Evolutionary conservation across 1,140 invertebrate genomes (phyloP).

Genomic region (Gonioctena quinquepunctata): DNA sequence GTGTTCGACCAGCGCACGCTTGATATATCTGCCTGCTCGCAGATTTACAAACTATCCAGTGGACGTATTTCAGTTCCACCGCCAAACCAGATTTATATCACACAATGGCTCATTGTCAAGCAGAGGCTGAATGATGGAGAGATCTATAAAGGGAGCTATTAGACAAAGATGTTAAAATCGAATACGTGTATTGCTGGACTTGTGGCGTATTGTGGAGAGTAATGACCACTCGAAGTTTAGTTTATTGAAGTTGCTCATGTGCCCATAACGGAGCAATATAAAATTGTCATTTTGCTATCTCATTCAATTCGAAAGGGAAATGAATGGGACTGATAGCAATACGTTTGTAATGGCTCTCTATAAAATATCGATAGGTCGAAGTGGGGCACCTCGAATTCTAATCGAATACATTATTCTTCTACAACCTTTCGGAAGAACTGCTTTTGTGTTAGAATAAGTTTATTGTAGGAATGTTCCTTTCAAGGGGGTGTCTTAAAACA

Average conservation of each 20-base stretch:
- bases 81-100: constrained; percentile 10
- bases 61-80: constrained; percentile 6
- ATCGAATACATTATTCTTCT: no score
- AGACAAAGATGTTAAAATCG: constrained; percentile 18
- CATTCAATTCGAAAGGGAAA: not conserved
- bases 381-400: not conserved
- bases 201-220: constrained; percentile 4
- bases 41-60: constrained; percentile 12
- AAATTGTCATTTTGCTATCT: not conserved
- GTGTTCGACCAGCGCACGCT: constrained; percentile 1
- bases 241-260: not conserved
- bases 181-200: not conserved
- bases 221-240: not conserved
- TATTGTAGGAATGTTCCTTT: no score
- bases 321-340: not conserved
- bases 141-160: constrained; percentile 8
- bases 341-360: not conserved
- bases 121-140: not conserved
- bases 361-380: not conserved
- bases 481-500: no score
- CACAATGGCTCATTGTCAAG: constrained; percentile 15
- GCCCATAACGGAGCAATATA: not conserved
- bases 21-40: constrained; percentile 8
- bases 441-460: no score
- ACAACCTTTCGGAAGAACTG: no score